Percentiles rank a stretch among this genome's conserved stretches.
These are phyloP conservation scores for Cryptops parisi DNA, from an alignment of 2,888 invertebrate genomes.

Conservation along the genomic window DNA sequence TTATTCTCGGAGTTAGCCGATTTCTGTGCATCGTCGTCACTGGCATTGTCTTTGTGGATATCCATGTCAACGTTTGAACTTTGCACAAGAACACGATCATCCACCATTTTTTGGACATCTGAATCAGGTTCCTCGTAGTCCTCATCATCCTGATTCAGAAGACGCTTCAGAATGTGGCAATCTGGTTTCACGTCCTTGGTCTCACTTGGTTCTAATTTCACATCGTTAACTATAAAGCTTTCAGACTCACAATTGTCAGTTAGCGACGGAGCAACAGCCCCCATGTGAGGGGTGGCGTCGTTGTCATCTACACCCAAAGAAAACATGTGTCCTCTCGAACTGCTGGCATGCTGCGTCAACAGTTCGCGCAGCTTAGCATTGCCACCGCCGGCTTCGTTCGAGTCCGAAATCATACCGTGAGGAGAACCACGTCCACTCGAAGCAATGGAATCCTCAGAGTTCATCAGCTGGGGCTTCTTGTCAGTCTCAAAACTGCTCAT, in stretches of 20 bases:
- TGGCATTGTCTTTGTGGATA: slow-evolving; percentile 25
- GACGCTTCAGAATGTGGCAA: slow-evolving; percentile 33
- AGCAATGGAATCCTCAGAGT: slow-evolving; percentile 8
- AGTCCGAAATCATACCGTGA: background rate
- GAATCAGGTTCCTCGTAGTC: slow-evolving; percentile 38
- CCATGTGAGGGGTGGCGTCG: background rate
- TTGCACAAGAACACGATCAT: slow-evolving; percentile 6
- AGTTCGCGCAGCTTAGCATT: slow-evolving; percentile 38
- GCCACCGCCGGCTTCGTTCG: background rate
- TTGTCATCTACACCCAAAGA: slow-evolving; percentile 20
- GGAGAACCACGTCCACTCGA: slow-evolving; percentile 11
- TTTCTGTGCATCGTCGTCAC: slow-evolving; percentile 20
- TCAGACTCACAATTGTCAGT: background rate
- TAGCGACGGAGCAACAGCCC: background rate
- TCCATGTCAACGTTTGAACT: slow-evolving; percentile 4
- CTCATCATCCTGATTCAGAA: slow-evolving; percentile 51
- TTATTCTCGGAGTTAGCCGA: slow-evolving; percentile 32
- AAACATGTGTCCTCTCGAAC: slow-evolving; percentile 6
- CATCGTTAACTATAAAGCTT: background rate
- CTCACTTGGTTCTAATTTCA: slow-evolving; percentile 15
- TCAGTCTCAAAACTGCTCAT: background rate
- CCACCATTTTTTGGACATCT: slow-evolving; percentile 12
- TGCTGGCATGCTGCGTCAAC: slow-evolving; percentile 33
- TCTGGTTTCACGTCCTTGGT: slow-evolving; percentile 18
- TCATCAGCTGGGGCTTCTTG: slow-evolving; percentile 8